phyloP scores from a whole-genome alignment of 2,797 vertebrate species.

The Parauchenoglanis punctatus region DNA sequence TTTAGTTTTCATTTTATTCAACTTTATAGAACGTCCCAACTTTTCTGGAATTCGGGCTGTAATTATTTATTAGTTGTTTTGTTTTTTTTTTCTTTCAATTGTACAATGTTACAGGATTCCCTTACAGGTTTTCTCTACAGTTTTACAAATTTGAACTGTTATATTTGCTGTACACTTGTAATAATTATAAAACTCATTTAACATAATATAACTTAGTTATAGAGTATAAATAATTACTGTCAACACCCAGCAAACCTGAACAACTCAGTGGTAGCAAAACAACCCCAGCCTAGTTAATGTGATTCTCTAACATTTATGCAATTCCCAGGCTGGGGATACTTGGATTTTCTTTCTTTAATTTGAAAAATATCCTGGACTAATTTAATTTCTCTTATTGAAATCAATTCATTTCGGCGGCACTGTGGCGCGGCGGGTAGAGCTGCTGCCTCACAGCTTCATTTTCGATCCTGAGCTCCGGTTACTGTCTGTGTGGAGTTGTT shows the following conservation, averaged over 20 bases:
- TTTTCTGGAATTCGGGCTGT: too few species aligned
- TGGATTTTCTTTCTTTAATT: conserved; percentile 18
- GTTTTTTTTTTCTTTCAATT: background rate
- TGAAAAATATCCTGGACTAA: conserved; percentile 2
- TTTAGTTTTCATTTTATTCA: too few species aligned
- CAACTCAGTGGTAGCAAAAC: background rate
- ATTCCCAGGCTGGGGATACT: background rate
- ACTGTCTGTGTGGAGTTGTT: background rate
- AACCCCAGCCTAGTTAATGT: background rate
- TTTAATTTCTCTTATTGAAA: background rate
- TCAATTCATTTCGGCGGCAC: background rate
- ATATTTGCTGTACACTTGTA: too few species aligned
- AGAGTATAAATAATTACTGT: background rate
- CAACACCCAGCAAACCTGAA: background rate
- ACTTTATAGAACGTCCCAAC: too few species aligned
- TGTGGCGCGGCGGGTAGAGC: background rate
- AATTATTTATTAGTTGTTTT: background rate
- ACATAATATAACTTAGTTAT: background rate
- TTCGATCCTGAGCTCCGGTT: background rate
- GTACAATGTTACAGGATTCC: background rate
- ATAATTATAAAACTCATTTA: background rate
- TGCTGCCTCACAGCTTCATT: background rate
- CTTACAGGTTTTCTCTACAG: background rate
- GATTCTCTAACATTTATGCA: background rate
- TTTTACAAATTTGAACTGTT: background rate